Base-by-base conservation (phyloP, 2,888 invertebrate genomes). In the Galerucella nymphaeae region DNA sequence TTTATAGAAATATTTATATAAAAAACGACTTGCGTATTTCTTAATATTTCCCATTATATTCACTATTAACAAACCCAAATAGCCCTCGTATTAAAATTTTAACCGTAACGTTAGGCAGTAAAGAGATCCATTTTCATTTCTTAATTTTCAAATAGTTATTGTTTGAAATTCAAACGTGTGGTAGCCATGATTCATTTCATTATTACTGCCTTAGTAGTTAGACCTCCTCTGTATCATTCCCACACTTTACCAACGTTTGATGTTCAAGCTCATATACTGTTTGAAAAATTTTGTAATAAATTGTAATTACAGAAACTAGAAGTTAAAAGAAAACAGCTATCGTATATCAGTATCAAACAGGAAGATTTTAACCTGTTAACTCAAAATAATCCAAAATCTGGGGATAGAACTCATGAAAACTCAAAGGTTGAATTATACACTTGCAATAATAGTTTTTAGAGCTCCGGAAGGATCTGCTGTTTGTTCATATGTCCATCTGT, bases 151-250 rank as follows among this genome's bases (percentile, higher is more conserved):
- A 59, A 59, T 59, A 38, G 38, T 16, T n/a, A 59, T 59, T 38
- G 30, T 59, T 38, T 30, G 14, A 23, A 57, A 57, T 57, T 57
- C 10, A 57, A 57, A 13, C 57, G 23, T 59, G 59, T 59, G 30
- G 30, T 23, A 57, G 57, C 23, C 14, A 57, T 59, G 30, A 59
- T 59, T 59, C 38, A 59, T 59, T 59, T 59, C 57, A 59, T 59
- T 59, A 59, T 59, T 59, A 38, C 23, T 20, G 23, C 57, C 6
- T 23, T 13, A 14, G 14, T 23, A 20, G 57, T 23, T 57, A 57
- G 57, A 57, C 57, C 57, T 57, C 57, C 57, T 57, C 18, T 57
- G 23, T 57, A 57, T 57, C 3, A 23, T 57, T 57, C 57, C 57
- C 57, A 57, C 57, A 57, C 57, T 23, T 57, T 23, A 48, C 13